Evolutionary conservation across 2,797 vertebrate species (phyloP).

Genomic region (Monodelphis domestica): DNA sequence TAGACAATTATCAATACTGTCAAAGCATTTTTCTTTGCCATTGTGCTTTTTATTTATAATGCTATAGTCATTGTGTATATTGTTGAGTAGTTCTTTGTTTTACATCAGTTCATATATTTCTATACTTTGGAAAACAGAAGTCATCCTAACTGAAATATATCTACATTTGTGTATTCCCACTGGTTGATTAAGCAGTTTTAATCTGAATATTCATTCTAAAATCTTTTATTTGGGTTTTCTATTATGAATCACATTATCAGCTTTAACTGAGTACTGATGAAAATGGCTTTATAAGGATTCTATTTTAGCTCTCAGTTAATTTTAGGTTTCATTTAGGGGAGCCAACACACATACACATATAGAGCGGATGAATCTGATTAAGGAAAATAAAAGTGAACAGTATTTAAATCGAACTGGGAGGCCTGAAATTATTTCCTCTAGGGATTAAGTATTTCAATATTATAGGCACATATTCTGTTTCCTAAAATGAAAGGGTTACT

Average conservation of each 20-base stretch:
- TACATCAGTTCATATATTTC: background rate
- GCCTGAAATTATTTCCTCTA: background rate
- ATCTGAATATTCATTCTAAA: slow-evolving; percentile 75
- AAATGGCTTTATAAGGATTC: background rate
- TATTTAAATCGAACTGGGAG: slow-evolving; percentile 47
- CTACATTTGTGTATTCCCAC: slow-evolving; percentile 86
- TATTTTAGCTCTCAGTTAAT: background rate
- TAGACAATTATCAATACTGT: background rate
- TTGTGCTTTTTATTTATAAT: background rate
- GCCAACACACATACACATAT: background rate
- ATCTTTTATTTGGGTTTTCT: slow-evolving; percentile 16
- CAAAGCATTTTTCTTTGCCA: background rate
- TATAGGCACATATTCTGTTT: slow-evolving; percentile 32
- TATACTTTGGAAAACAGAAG: slow-evolving; percentile 42
- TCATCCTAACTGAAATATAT: slow-evolving; percentile 76
- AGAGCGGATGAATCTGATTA: slow-evolving; percentile 49
- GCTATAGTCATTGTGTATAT: background rate
- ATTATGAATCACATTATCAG: background rate
- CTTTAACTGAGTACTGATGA: slow-evolving; percentile 34
- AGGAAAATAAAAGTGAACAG: slow-evolving; percentile 48
- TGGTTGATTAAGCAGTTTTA: slow-evolving; percentile 74
- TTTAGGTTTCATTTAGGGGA: slow-evolving; percentile 68
- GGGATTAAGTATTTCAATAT: slow-evolving; percentile 26
- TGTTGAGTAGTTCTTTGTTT: background rate
- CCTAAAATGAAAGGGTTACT: slow-evolving; percentile 17